phyloP scores from a whole-genome alignment of 2,113 vertebrate species.

The Anoura caudifer region DNA sequence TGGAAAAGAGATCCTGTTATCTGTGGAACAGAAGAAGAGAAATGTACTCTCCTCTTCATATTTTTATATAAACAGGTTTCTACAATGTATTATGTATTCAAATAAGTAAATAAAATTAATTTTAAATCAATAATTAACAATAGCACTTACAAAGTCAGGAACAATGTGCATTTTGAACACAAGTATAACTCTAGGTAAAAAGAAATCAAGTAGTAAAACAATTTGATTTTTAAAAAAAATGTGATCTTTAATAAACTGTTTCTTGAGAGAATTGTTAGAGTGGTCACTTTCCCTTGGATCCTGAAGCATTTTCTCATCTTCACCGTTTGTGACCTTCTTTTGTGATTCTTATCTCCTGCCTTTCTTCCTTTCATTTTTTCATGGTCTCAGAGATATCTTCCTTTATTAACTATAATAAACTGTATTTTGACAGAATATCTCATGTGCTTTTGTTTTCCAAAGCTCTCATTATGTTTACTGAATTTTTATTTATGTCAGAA shows the following conservation, averaged over 20 bases:
- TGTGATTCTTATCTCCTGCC: not conserved
- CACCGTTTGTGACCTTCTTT: not conserved
- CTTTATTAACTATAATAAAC: not conserved
- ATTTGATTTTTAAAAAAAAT: not conserved
- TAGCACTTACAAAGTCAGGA: not conserved
- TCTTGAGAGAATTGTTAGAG: conserved; percentile 9
- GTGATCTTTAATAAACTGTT: not conserved
- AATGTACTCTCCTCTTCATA: not conserved
- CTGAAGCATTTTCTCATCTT: not conserved
- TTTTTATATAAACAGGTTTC: not conserved
- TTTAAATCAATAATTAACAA: not conserved
- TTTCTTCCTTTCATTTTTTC: conserved; percentile 4
- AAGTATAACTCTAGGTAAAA: not conserved
- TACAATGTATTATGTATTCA: not conserved
- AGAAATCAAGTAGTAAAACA: not conserved
- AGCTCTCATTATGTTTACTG: not conserved
- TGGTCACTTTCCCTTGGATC: not conserved
- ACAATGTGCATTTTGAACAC: conserved; percentile 12
- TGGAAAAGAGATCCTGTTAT: not conserved
- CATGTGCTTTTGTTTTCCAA: not conserved
- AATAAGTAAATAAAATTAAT: conserved; percentile 6
- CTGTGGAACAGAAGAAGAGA: not conserved
- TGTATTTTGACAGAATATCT: conserved; percentile 3
- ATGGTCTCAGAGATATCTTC: not conserved
- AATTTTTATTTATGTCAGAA: not conserved